Percentiles rank a stretch among this genome's conserved stretches.
Evolutionary conservation across 2,888 invertebrate genomes (phyloP).

Genomic region (Pyrgus malvae): DNA sequence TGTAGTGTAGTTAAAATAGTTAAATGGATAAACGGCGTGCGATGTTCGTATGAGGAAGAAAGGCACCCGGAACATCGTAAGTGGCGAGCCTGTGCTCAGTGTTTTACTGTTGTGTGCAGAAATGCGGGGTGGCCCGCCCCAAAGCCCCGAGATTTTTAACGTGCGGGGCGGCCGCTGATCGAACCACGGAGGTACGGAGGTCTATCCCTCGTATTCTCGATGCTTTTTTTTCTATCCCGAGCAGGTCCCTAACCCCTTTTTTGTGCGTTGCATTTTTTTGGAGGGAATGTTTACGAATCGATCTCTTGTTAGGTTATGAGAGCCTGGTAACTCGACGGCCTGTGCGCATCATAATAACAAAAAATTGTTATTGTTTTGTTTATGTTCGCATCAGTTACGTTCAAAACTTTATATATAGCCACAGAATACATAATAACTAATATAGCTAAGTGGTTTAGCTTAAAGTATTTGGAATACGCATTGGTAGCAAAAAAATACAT

Average conservation of each 20-base stretch:
- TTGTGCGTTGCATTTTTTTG: constrained; percentile 67
- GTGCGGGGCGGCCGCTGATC: constrained; percentile 70
- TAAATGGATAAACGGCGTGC: constrained; percentile 78
- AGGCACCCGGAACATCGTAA: constrained; percentile 79
- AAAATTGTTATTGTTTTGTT: constrained; percentile 10
- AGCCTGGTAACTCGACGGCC: constrained; percentile 45
- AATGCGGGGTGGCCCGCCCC: constrained; percentile 73
- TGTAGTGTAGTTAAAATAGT: constrained; percentile 78
- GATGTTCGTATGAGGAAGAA: constrained; percentile 83
- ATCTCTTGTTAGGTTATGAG: constrained; percentile 67
- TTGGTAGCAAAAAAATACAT: constrained; percentile 6
- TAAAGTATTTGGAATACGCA: too few species aligned
- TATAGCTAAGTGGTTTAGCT: too few species aligned
- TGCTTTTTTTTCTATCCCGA: constrained; percentile 62
- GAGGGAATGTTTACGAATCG: constrained; percentile 72
- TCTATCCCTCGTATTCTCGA: constrained; percentile 73
- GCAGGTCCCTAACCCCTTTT: constrained; percentile 77
- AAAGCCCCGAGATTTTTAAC: constrained; percentile 59
- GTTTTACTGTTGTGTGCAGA: constrained; percentile 68
- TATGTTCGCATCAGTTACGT: not conserved
- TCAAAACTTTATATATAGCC: not conserved
- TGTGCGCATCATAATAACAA: constrained; percentile 18
- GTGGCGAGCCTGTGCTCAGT: constrained; percentile 64
- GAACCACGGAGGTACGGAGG: constrained; percentile 76
- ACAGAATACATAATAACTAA: not conserved